Evolutionary conservation across 2,888 invertebrate genomes (phyloP), one percentile per base, ranked within the genome.

Genomic region (Limnephilus marmoratus): DNA sequence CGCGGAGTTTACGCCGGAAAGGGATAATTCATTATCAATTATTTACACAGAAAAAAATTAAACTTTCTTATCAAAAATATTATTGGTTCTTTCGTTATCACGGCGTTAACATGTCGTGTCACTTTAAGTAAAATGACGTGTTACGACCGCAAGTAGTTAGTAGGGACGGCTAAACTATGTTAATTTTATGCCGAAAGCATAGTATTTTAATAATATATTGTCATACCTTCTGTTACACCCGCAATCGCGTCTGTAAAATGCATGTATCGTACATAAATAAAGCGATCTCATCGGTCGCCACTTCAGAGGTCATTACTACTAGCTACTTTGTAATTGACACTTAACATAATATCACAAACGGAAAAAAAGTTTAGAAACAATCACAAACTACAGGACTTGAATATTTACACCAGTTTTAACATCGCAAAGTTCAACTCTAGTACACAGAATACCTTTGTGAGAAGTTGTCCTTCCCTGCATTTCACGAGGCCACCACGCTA

Each of bases 381-480:
- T 86, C 82, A 68, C 85, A 87, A 90, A 92, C 81, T 90, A 80
- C 82, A 86, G 34, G 34, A 24, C 89, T 90, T 45, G 24, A 24
- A 88, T 94, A 94, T 94, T 94, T 95, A 94, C 95, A 94, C 95
- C 95, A 95, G 95, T 95, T 94, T 94, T 94, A 90, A 91, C 90
- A 93, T 91, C 93, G 92, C 90, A 94, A 94, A 93, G 94, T 94
- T 93, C 94, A 93, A 92, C 89, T 91, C 85, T 94, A 94, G 93
- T 94, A 93, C 93, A 94, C 94, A 94, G 94, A 95, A 94, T 94
- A 94, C 96, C 96, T 96, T 96, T 95, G 94, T 95, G 95, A 94
- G 96, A 95, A 95, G 95, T 95, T 95, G 95, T 95, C 95, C 95
- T 96, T 95, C 96, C 96, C 96, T 96, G 96, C 96, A 96, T 96